Percentiles rank a stretch among this genome's conserved stretches.
Conservation (phyloP, 2,797 vertebrate genomes). For the Micrastur ruficollis region DNA sequence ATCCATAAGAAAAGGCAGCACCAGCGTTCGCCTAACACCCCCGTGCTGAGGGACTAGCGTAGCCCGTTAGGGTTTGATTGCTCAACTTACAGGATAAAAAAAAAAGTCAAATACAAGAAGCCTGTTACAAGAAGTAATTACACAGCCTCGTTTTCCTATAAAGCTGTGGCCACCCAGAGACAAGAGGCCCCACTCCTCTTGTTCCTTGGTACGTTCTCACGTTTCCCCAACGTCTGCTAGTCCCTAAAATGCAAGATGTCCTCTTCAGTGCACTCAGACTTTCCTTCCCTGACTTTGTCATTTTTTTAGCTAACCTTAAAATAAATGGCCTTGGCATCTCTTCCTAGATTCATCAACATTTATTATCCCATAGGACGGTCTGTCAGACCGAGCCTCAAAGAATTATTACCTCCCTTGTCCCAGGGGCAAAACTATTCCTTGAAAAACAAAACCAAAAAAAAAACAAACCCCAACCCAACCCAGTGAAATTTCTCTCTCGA, state of each 20-base stretch:
- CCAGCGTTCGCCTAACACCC: background rate
- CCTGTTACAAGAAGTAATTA: background rate
- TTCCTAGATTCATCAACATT: conserved; percentile 59
- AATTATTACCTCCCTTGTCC: background rate
- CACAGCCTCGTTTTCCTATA: background rate
- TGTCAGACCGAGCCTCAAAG: background rate
- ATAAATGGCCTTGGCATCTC: conserved; percentile 5
- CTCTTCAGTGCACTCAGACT: background rate
- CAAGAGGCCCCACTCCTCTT: background rate
- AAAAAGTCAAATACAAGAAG: background rate
- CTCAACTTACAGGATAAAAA: background rate
- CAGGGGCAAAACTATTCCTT: background rate
- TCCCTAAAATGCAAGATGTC: background rate
- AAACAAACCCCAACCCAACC: no score
- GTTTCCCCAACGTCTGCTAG: background rate
- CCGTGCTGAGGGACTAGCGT: background rate
- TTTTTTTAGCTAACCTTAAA: background rate
- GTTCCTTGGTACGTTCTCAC: background rate
- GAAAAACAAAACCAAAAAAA: background rate
- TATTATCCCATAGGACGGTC: conserved; percentile 69
- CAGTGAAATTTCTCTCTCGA: background rate
- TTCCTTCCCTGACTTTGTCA: background rate
- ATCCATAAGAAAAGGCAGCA: background rate
- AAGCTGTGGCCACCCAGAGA: background rate
- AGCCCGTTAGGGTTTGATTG: background rate